Conservation (phyloP, 2,888 invertebrate genomes). For the Trachelus iudaicus region DNA sequence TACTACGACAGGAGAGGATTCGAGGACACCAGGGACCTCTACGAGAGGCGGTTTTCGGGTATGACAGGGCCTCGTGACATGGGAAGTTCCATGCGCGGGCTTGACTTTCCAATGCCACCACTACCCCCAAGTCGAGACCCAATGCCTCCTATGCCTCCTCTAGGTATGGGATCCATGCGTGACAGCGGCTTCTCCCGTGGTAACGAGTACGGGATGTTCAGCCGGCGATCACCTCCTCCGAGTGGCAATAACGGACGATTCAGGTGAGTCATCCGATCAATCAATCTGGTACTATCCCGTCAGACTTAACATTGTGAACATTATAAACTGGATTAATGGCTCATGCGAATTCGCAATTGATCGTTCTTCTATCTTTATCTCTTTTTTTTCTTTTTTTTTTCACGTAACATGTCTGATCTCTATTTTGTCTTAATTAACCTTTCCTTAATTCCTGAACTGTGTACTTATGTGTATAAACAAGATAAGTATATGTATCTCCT, state of each 20-base stretch:
- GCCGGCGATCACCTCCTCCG: conserved; percentile 81
- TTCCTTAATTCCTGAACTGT: neutral
- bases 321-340: conserved; percentile 59
- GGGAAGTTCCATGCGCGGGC: conserved; percentile 66
- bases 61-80: conserved; percentile 70
- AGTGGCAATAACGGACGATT: conserved; percentile 63
- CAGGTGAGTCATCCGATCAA: conserved; percentile 55
- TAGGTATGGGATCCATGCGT: conserved; percentile 77
- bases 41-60: conserved; percentile 81
- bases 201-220: conserved; percentile 83
- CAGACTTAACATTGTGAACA: conserved; percentile 61
- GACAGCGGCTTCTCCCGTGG: conserved; percentile 72
- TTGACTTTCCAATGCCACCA: conserved; percentile 80
- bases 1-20: conserved; percentile 84
- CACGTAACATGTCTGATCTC: neutral
- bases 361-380: neutral
- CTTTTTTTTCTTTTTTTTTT: neutral
- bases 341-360: conserved; percentile 52
- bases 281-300: conserved; percentile 35
- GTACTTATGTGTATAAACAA: no score
- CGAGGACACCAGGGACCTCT: conserved; percentile 82
- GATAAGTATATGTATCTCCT: neutral
- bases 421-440: neutral
- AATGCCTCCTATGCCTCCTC: conserved; percentile 80
- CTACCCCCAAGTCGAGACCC: conserved; percentile 79